Base-by-base conservation (phyloP, 2,888 invertebrate genomes). In the Vesta saturnalis region DNA sequence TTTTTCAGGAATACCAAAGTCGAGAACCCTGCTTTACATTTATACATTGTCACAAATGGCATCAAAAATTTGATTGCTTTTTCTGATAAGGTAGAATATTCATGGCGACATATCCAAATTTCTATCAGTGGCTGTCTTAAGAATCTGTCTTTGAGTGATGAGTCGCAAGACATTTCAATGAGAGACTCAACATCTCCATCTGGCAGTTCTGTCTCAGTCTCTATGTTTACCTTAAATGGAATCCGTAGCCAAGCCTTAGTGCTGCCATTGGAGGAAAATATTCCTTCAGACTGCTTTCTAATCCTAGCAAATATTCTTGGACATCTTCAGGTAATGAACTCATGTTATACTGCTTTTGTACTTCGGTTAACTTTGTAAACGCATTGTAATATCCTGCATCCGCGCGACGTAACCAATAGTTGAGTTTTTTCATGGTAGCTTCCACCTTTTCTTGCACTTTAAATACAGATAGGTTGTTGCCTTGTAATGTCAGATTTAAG, bases 401-500 rank as follows among this genome's bases (percentile, higher is more conserved):
- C 14, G 43, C 55, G 19, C 55, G 55, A n/a, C 16, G 55, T 23
- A n/a, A 19, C 58, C 58, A 58, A 15, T 35, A 43, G 39, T 16
- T 43, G 2, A 58, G 21, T 21, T 58, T 58, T 35, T 39, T 39
- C 14, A 18, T 58, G 15, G 58, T 19, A 43, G 58, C 18, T 58
- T 43, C 43, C 39, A 23, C 5, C 35, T 57, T 14, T 18, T 57
- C 57, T 30, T 57, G 39, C 30, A 30, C 57, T 57, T 57, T 57
- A 14, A 57, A 57, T 30, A 30, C 35, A 23, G 14, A 10, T 30
- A 30, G 14, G 18, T 30, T 57, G 30, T 16, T 57, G 39, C 43
- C 19, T 58, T 58, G 58, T 43, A 58, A 43, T 43, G 14, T 58
- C 43, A 58, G 18, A 58, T 58, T 58, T 18, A 39, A 16, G 16